A percentile compares a stretch with the other conserved stretches of the same genome.
Evolutionary conservation across 2,113 vertebrate genomes (phyloP).

Genomic region (Cavia porcellus): DNA sequence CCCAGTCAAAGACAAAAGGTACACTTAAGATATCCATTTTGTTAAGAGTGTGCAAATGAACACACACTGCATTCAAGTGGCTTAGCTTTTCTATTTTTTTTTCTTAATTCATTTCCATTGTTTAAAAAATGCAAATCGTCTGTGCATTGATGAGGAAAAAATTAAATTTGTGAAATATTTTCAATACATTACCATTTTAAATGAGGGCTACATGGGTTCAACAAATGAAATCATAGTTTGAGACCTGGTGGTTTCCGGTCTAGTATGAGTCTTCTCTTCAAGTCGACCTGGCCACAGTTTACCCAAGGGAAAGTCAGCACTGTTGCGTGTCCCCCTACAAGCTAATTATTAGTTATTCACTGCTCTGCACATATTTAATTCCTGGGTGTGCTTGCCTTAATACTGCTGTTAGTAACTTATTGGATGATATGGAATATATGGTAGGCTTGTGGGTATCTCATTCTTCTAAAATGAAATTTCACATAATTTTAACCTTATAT

Average conservation of each 20-base stretch:
- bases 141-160: slow-evolving; percentile 20
- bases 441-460: neutral
- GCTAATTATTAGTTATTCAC: neutral
- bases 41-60: slow-evolving; percentile 81
- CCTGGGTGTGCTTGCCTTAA: neutral
- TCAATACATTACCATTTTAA: slow-evolving; percentile 60
- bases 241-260: neutral
- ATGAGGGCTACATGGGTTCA: slow-evolving; percentile 61
- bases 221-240: slow-evolving; percentile 50
- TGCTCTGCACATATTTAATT: slow-evolving; percentile 10
- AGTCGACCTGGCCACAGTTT: slow-evolving; percentile 46
- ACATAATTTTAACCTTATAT: slow-evolving; percentile 55
- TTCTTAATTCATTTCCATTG: slow-evolving; percentile 63
- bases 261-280: neutral
- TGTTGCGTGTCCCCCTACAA: neutral
- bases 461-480: slow-evolving; percentile 59
- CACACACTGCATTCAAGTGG: slow-evolving; percentile 64
- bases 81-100: slow-evolving; percentile 65
- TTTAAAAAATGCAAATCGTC: slow-evolving; percentile 63
- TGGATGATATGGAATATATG: slow-evolving; percentile 10
- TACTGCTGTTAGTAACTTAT: slow-evolving; percentile 13
- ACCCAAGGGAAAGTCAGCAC: slow-evolving; percentile 5
- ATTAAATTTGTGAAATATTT: slow-evolving; percentile 27
- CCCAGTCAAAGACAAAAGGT: slow-evolving; percentile 84
- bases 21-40: slow-evolving; percentile 84